A percentile compares a stretch with the other conserved stretches of the same genome.
Evolutionary conservation across 2,888 invertebrate genomes (phyloP).

Genomic region (Papilio protenor): DNA sequence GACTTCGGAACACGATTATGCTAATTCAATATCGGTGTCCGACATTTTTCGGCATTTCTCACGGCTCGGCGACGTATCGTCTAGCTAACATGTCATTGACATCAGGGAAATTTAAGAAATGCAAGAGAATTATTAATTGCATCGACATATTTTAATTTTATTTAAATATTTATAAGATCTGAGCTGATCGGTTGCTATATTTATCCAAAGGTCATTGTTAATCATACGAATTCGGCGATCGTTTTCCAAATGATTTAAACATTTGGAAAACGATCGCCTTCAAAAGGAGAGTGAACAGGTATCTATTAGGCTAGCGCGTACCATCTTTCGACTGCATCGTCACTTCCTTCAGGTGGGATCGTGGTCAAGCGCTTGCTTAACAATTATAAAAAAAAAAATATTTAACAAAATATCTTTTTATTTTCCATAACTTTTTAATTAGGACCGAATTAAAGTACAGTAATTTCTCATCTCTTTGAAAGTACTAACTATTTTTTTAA

Average conservation of each 20-base stretch:
- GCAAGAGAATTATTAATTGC: slow-evolving; percentile 49
- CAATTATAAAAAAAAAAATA: too few species aligned
- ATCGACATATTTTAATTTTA: slow-evolving; percentile 45
- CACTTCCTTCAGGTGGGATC: too few species aligned
- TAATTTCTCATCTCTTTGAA: neutral
- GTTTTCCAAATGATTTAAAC: neutral
- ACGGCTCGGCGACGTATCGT: slow-evolving; percentile 76
- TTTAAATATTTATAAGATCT: slow-evolving; percentile 34
- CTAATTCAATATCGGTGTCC: slow-evolving; percentile 64
- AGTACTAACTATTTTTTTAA: neutral
- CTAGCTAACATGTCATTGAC: slow-evolving; percentile 70
- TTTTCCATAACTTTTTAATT: neutral
- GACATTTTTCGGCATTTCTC: slow-evolving; percentile 70
- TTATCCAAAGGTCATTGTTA: neutral
- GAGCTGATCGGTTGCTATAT: neutral
- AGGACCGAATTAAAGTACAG: neutral
- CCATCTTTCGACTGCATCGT: too few species aligned
- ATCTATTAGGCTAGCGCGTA: too few species aligned
- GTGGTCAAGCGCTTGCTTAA: too few species aligned
- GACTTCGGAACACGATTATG: slow-evolving; percentile 72
- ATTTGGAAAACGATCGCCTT: too few species aligned
- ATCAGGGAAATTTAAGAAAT: slow-evolving; percentile 54
- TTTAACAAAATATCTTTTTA: neutral
- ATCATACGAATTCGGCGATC: neutral
- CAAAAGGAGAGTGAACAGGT: too few species aligned